A percentile compares a stretch with the other conserved stretches of the same genome.
These are phyloP conservation scores for Coptotermes formosanus DNA, from an alignment of 1,140 invertebrate species.

Conservation along the genomic window DNA sequence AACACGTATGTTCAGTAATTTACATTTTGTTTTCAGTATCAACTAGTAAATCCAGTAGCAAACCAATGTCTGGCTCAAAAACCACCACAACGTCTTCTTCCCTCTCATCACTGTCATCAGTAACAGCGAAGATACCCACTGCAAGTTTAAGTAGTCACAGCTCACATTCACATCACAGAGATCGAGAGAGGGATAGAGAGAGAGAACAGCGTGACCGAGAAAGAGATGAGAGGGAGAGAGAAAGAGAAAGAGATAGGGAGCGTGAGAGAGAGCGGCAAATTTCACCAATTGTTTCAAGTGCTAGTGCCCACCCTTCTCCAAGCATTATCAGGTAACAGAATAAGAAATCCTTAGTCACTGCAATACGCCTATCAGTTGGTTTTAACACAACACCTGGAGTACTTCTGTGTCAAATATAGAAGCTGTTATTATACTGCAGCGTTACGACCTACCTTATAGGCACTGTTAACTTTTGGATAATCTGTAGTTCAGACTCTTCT, in stretches of 20 bases:
- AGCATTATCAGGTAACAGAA: slow-evolving; percentile 28
- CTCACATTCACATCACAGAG: slow-evolving; percentile 17
- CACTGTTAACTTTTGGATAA: too few species aligned
- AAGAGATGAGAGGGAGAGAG: slow-evolving; percentile 23
- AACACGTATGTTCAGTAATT: too few species aligned
- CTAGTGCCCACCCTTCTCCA: slow-evolving; percentile 10
- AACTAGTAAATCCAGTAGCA: slow-evolving; percentile 26
- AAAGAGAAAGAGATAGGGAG: slow-evolving; percentile 27
- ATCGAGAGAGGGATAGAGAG: slow-evolving; percentile 29
- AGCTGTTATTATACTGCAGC: too few species aligned
- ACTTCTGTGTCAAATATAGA: too few species aligned
- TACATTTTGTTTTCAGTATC: slow-evolving; percentile 17
- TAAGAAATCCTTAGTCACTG: background rate
- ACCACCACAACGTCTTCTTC: slow-evolving; percentile 13
- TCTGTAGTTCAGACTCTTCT: too few species aligned
- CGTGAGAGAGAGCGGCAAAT: slow-evolving; percentile 24
- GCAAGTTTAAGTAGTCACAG: background rate
- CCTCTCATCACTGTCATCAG: background rate
- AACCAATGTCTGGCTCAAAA: slow-evolving; percentile 25
- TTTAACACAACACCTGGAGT: too few species aligned
- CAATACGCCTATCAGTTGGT: background rate
- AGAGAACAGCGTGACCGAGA: slow-evolving; percentile 20
- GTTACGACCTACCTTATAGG: too few species aligned
- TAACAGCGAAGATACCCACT: background rate
- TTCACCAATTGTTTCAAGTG: background rate